Conservation (phyloP, 2,113 vertebrate genomes). For the Petaurus breviceps region DNA sequence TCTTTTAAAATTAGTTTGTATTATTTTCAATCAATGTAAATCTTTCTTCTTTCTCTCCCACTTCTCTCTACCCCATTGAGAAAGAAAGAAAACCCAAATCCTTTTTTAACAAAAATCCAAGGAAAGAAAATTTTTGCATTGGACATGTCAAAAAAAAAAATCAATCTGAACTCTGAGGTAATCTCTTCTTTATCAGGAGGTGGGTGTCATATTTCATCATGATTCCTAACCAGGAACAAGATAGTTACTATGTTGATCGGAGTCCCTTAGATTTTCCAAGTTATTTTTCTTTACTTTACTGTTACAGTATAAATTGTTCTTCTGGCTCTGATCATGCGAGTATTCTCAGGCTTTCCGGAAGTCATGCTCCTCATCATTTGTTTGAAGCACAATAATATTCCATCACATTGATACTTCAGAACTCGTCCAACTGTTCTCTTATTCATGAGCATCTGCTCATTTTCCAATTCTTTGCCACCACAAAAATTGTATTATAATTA, state of each 20-base stretch:
- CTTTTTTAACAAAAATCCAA: not conserved
- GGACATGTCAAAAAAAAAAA: not conserved
- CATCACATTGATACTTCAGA: not conserved
- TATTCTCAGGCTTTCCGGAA: not conserved
- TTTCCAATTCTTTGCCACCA: not conserved
- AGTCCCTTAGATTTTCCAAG: not conserved
- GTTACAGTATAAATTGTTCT: not conserved
- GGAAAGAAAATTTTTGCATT: not conserved
- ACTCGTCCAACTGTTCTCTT: not conserved
- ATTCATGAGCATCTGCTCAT: not conserved
- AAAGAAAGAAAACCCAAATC: not conserved
- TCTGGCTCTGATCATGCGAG: not conserved
- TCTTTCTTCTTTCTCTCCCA: not conserved
- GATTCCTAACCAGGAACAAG: not conserved
- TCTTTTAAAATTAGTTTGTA: not conserved
- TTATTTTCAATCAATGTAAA: not conserved
- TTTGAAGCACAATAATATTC: not conserved
- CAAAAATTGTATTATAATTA: not conserved
- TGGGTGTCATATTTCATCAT: not conserved
- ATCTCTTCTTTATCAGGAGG: not conserved
- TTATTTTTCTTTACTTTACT: not conserved
- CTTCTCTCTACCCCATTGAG: not conserved
- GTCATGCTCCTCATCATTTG: not conserved
- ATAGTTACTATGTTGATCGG: not conserved
- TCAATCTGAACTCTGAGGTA: not conserved